Conservation (phyloP, 1,140 invertebrate species). For the Alviniconcha marisindica region DNA sequence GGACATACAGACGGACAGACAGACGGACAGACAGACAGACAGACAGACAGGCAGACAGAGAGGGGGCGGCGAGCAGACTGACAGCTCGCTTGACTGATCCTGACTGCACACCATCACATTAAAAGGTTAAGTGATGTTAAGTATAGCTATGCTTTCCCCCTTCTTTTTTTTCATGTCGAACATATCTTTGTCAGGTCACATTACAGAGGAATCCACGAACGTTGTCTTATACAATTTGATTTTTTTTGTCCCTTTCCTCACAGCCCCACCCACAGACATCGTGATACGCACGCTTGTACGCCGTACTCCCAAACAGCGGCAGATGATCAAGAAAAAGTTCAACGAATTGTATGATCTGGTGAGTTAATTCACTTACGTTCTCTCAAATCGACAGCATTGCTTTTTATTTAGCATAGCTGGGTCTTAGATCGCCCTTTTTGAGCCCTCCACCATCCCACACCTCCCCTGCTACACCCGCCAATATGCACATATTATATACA, state of each 20-base stretch:
- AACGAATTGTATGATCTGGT: constrained; percentile 67
- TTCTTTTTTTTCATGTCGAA: not conserved
- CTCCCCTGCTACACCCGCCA: no score
- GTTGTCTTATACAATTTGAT: no score
- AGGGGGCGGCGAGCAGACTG: not conserved
- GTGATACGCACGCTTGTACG: constrained; percentile 63
- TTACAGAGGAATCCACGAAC: no score
- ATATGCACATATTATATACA: not conserved
- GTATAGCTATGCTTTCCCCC: no score
- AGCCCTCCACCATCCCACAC: no score
- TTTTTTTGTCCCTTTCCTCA: no score
- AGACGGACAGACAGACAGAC: no score
- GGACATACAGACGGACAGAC: no score
- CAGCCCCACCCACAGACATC: constrained; percentile 61
- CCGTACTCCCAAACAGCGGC: constrained; percentile 59
- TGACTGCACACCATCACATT: not conserved
- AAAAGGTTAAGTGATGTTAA: not conserved
- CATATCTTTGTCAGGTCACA: no score
- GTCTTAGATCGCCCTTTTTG: not conserved
- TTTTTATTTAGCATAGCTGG: not conserved
- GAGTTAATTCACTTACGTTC: constrained; percentile 17
- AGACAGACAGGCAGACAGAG: no score
- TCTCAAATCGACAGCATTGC: no score
- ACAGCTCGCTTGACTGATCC: not conserved
- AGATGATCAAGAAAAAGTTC: constrained; percentile 59